Percentiles rank a stretch among this genome's conserved stretches.
phyloP scores from a whole-genome alignment of 2,113 vertebrate species.

The Phalacrocorax brasilianus region DNA sequence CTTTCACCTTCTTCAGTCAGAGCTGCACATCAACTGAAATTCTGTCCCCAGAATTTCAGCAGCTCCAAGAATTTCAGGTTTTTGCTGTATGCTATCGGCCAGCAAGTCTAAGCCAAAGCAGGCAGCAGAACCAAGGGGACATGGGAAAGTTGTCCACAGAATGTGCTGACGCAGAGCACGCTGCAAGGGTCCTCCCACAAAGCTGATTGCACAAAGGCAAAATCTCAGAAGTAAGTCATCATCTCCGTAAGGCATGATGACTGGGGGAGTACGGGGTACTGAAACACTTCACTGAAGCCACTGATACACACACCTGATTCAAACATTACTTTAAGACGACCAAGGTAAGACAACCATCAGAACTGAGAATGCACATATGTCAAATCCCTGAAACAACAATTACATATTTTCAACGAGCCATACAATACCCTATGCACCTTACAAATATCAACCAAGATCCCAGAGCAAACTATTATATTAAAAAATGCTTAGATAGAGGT shows the following conservation, averaged over 20 bases:
- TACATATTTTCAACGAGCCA: not conserved
- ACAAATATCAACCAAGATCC: not conserved
- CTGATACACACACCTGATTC: accelerated
- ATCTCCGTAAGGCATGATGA: accelerated
- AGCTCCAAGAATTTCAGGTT: not conserved
- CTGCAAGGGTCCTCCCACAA: not conserved
- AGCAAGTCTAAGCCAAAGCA: not conserved
- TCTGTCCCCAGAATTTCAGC: not conserved
- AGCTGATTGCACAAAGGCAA: not conserved
- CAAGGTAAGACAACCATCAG: not conserved
- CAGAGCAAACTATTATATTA: not conserved
- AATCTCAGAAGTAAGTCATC: not conserved
- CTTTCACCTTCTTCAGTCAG: not conserved
- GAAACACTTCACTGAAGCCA: not conserved
- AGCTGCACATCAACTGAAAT: not conserved
- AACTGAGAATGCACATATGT: not conserved
- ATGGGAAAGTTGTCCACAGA: not conserved
- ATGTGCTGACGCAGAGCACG: accelerated
- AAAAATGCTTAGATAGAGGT: not conserved
- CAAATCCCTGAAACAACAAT: not conserved
- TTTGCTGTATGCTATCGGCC: not conserved
- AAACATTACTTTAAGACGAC: not conserved
- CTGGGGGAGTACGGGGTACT: not conserved
- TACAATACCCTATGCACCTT: not conserved
- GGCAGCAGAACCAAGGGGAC: not conserved